Evolutionary conservation across 1,140 invertebrate species (phyloP), one percentile per base, ranked within the genome.

Genomic region (Bombus pyrosoma): DNA sequence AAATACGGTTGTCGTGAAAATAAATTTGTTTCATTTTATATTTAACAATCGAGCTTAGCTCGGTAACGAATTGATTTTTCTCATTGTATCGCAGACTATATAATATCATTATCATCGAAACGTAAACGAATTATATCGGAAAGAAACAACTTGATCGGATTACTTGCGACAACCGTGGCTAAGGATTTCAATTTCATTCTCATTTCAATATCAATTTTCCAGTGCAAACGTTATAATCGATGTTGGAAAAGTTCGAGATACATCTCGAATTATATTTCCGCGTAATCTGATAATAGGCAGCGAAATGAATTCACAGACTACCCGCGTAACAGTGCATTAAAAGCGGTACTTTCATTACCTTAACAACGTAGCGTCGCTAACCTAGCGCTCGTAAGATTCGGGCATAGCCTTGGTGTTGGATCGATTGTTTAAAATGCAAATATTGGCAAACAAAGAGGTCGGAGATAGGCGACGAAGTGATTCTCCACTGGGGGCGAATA

Each of bases 401-500:
- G 12, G 37, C 39, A 28, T 34, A 43, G 41, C n/a, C 39, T 15
- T 6, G 39, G 69, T 18, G 22, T 32, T n/a, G 43, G 68, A 25
- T 22, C 47, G 69, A 81, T 53, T 73, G 69, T 64, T 81, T 59
- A 81, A 81, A 73, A 59, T 81, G 79, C 80, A 76, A 83, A 83
- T 83, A 83, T 83, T 28, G 59, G 72, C 82, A 71, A 75, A 84
- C 75, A 84, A 68, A 41, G 72, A 22, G 32, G 47, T 15, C 10
- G 34, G 15, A n/a, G 62, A 18, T 25, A 62, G 75, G 22, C 53
- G 32, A 59, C 53, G 3, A 62, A 77, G 75, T 34, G 75, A 39
- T 53, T 53, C 73, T 22, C n/a, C 43, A 13, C 22, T 10, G 37
- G 69, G 12, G 39, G 68, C 69, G 43, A 82, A 32, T 75, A 74